Percentiles rank a stretch among this genome's conserved stretches.
Evolutionary conservation across 2,797 vertebrate species (phyloP).

Genomic region (Enteromius fasciolatus): DNA sequence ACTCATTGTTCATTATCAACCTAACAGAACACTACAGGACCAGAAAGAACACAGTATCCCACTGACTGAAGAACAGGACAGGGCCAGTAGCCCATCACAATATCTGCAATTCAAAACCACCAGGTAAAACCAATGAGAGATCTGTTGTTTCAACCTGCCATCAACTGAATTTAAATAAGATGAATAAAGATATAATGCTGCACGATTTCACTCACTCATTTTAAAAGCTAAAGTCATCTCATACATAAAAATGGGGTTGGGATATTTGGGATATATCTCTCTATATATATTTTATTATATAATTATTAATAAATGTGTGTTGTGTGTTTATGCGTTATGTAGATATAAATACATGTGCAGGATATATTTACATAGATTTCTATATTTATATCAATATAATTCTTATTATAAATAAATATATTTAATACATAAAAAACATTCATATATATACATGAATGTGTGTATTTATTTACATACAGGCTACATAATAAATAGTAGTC

Average conservation of each 20-base stretch:
- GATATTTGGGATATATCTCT: too few species aligned
- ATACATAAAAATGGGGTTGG: background rate
- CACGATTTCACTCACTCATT: background rate
- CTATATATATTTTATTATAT: too few species aligned
- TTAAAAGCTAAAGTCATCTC: background rate
- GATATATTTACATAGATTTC: too few species aligned
- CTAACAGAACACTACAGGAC: slow-evolving; percentile 3
- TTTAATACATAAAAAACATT: too few species aligned
- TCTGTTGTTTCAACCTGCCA: background rate
- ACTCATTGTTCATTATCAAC: slow-evolving; percentile 5
- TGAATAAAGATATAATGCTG: background rate
- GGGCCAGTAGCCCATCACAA: background rate
- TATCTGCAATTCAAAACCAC: slow-evolving; percentile 14
- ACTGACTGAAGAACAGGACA: background rate
- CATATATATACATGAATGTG: too few species aligned
- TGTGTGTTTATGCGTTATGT: too few species aligned
- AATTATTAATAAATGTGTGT: too few species aligned
- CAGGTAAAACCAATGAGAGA: background rate
- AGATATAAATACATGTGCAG: too few species aligned
- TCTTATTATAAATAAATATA: too few species aligned
- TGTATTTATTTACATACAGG: too few species aligned
- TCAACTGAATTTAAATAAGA: slow-evolving; percentile 1
- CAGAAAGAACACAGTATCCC: slow-evolving; percentile 6
- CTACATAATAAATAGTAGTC: too few species aligned
- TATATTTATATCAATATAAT: too few species aligned